Evolutionary conservation across 1,140 invertebrate species (phyloP), one percentile per base, ranked within the genome.

Genomic region (Diachasma alloeum): DNA sequence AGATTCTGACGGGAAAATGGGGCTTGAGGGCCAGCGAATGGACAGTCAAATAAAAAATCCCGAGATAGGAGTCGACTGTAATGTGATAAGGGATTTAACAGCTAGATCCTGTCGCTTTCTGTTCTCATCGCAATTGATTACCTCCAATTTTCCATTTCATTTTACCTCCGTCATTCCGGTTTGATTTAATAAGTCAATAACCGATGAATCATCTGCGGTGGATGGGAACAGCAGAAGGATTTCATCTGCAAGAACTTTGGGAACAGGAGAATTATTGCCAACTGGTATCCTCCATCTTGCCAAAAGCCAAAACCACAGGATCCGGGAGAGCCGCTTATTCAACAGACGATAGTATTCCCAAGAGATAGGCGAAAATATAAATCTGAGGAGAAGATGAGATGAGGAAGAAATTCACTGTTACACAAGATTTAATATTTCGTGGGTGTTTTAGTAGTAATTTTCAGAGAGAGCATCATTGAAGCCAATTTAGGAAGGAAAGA

Each of bases 151-250:
- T 39, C 31, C 31, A 44, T 42, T 69, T 44, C 15, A 69, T 22
- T 22, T 44, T 17, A 17, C 13, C 17, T 6, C 67, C 15, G 17
- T 22, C 37, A 31, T 22, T 37, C 67, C 13, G 26, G 63, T 26
- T 9, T 69, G 67, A 69, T 69, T 69, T 69, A 69, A 69, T 69
- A 69, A 69, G 67, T 69, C 67, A 69, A 69, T 69, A 69, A 69
- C 67, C 67, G 11, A 69, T 69, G 42, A 69, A 69, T 69, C 42
- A 69, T 44, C 11, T n/a, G 4, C 6, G n/a, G 48, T 19, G 48
- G n/a, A 31, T 31, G 31, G 31, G 31, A 6, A 3, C 11, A 53
- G 17, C 5, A 19, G n/a, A 19, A 17, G 37, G 42, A 69, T 31
- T 9, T 36, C 15, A 42, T 69, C 37, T 44, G 67, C 37, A 17